These are phyloP conservation scores for Triops longicaudatus DNA, from an alignment of 1,140 invertebrate species.

Conservation along the genomic window DNA sequence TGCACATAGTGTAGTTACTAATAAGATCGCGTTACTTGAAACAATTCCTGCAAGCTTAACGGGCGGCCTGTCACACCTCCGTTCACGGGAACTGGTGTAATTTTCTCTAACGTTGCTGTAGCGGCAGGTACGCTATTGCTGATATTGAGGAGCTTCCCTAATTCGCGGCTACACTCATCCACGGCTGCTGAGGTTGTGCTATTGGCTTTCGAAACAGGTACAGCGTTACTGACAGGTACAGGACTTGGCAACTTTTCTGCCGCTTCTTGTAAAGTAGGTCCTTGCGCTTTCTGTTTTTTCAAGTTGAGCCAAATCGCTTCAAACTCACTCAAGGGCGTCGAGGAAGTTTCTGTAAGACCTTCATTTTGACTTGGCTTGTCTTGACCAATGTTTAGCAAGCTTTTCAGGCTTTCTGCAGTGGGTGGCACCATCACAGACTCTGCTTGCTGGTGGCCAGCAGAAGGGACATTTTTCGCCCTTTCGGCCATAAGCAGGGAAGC, in stretches of 20 bases:
- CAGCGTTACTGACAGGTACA: not conserved
- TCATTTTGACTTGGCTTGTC: not conserved
- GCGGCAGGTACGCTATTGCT: not conserved
- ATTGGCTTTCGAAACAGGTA: not conserved
- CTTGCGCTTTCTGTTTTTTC: not conserved
- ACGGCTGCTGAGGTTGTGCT: not conserved
- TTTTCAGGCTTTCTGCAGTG: not conserved
- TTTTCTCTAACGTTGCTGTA: not conserved
- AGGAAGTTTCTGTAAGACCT: not conserved
- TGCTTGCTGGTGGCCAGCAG: not conserved
- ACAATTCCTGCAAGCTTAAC: conserved; percentile 24
- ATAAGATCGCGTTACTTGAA: conserved; percentile 6
- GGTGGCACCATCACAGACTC: not conserved
- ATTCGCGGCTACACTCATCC: not conserved
- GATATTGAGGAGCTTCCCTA: not conserved
- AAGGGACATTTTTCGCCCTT: not conserved
- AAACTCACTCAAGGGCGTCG: not conserved
- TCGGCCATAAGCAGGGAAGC: not conserved
- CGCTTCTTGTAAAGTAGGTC: conserved; percentile 20
- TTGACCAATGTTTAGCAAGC: not conserved
- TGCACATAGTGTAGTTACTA: not conserved
- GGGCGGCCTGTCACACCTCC: conserved; percentile 14
- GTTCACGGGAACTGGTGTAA: not conserved
- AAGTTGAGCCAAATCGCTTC: conserved; percentile 2
- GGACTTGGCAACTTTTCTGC: conserved; percentile 5